Evolutionary conservation across 1,140 invertebrate species (phyloP).

Genomic region (Drosophila repletoides): DNA sequence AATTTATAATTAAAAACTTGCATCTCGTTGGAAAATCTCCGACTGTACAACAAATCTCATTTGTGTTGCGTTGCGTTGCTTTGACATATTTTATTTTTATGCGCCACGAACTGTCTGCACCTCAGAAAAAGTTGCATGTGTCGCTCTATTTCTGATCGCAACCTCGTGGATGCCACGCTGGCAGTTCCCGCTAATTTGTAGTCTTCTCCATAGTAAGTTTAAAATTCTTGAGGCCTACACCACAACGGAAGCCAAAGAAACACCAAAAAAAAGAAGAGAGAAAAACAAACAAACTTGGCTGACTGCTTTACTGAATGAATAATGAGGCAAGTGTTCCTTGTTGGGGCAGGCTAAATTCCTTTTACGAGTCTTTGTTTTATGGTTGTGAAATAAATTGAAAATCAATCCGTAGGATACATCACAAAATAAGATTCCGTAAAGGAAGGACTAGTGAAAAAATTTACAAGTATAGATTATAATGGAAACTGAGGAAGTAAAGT

Average conservation of each 20-base stretch:
- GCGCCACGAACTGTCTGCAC: constrained; percentile 48
- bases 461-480: no score
- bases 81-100: constrained; percentile 73
- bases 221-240: constrained; percentile 50
- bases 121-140: constrained; percentile 22
- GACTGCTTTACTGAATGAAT: constrained; percentile 69
- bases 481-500: no score
- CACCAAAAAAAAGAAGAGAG: constrained; percentile 4
- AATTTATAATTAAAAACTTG: no score
- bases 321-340: constrained; percentile 55
- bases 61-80: constrained; percentile 36
- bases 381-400: no score
- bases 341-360: constrained; percentile 21
- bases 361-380: no score
- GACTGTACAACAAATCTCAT: constrained; percentile 55
- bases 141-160: constrained; percentile 38
- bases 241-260: constrained; percentile 46
- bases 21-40: constrained; percentile 30
- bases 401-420: no score
- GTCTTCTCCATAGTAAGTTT: constrained; percentile 29
- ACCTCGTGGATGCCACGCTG: constrained; percentile 43
- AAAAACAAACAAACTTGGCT: constrained; percentile 26
- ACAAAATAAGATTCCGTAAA: no score
- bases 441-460: no score
- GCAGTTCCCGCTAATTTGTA: constrained; percentile 75